These are phyloP conservation scores for Drosophila pseudoobscura DNA, from an alignment of 1,140 invertebrate species.

Conservation along the genomic window DNA sequence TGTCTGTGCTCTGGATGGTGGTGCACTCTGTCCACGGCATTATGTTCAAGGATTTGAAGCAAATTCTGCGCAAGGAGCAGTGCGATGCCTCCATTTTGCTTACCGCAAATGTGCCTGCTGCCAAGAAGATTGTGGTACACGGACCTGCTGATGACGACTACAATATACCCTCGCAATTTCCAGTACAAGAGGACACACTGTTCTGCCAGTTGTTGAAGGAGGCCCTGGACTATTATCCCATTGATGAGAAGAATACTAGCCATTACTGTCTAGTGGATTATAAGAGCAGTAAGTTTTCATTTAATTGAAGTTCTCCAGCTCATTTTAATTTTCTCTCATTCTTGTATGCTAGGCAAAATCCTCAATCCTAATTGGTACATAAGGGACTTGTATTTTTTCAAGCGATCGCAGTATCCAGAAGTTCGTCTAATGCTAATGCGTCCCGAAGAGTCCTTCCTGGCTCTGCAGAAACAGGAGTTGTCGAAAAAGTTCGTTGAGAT, in stretches of 20 bases:
- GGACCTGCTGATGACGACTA: conserved; percentile 90
- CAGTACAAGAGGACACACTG: conserved; percentile 99
- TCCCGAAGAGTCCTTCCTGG: conserved; percentile 94
- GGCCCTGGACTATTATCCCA: conserved; percentile 98
- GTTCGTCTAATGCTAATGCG: conserved; percentile 97
- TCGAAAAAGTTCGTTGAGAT: conserved; percentile 98
- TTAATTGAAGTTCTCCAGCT: rapidly evolving
- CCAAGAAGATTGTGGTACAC: conserved; percentile 99
- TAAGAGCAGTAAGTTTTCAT: conserved; percentile 93
- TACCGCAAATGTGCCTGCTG: conserved; percentile 99
- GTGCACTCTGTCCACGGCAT: conserved; percentile 99
- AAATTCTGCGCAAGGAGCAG: conserved; percentile 99
- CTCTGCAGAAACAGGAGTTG: conserved; percentile 96
- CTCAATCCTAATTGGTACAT: conserved; percentile 95
- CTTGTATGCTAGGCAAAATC: conserved; percentile 59
- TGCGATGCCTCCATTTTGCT: conserved; percentile 98
- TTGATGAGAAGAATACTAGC: conserved; percentile 94
- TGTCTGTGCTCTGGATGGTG: conserved; percentile 98
- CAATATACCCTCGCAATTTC: conserved; percentile 98
- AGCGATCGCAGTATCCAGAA: conserved; percentile 98
- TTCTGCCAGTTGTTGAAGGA: conserved; percentile 98
- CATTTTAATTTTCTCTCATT: not conserved
- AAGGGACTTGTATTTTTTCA: conserved; percentile 99
- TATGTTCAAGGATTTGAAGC: conserved; percentile 99
- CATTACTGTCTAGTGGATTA: conserved; percentile 98